Percentiles rank a stretch among this genome's conserved stretches.
These are phyloP conservation scores for Drosophila neonasuta DNA, from an alignment of 2,888 invertebrate genomes.

Conservation along the genomic window DNA sequence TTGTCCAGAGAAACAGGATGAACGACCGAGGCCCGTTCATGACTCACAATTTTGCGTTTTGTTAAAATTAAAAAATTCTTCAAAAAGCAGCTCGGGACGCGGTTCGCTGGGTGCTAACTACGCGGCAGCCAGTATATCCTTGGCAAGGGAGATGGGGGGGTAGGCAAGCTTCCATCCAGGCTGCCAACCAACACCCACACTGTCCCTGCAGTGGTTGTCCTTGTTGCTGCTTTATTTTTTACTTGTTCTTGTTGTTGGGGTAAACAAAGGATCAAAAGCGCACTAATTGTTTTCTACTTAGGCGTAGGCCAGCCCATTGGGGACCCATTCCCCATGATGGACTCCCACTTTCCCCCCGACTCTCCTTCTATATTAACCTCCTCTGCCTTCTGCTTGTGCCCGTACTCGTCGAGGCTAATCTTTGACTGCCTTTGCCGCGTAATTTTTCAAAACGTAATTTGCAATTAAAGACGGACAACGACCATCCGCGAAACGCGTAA, in stretches of 20 bases:
- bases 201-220: conserved; percentile 36
- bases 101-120: conserved; percentile 73
- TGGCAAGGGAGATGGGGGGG: background rate
- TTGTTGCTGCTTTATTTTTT: conserved; percentile 44
- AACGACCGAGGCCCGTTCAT: conserved; percentile 31
- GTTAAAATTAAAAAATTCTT: conserved; percentile 74
- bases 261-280: conserved; percentile 80
- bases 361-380: background rate
- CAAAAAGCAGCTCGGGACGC: conserved; percentile 55
- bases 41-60: conserved; percentile 70
- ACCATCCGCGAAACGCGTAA: conserved; percentile 49
- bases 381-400: conserved; percentile 11
- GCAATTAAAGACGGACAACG: conserved; percentile 74
- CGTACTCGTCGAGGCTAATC: conserved; percentile 55
- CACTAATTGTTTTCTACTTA: conserved; percentile 79
- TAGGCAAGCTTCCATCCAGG: background rate
- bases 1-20: conserved; percentile 22
- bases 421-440: conserved; percentile 66
- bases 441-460: conserved; percentile 79
- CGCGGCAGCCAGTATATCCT: conserved; percentile 43
- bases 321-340: conserved; percentile 24
- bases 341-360: background rate
- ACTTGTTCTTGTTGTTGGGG: conserved; percentile 64
- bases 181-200: conserved; percentile 1
- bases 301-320: conserved; percentile 45